Percentiles rank a stretch among this genome's conserved stretches.
phyloP scores from a whole-genome alignment of 2,888 invertebrate genomes.

The Schrankia costaestrigalis region DNA sequence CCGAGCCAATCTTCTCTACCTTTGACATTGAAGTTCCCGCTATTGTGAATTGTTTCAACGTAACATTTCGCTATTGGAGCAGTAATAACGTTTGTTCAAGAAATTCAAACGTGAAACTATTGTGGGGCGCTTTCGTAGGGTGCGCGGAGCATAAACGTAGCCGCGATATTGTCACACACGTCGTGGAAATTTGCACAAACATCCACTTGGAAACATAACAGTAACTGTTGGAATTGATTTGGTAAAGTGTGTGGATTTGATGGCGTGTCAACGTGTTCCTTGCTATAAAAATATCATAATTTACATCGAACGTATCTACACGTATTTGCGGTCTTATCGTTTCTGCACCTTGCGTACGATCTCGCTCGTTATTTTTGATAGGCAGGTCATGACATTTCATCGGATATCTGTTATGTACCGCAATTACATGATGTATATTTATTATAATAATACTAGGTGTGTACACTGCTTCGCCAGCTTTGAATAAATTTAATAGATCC shows the following conservation, averaged over 20 bases:
- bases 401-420: conserved; percentile 8
- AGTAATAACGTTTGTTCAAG: conserved; percentile 75
- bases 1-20: conserved; percentile 58
- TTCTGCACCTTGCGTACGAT: conserved; percentile 13
- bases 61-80: conserved; percentile 65
- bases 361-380: conserved; percentile 37
- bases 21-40: conserved; percentile 67
- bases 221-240: conserved; percentile 29
- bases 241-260: conserved; percentile 26
- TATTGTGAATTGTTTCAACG: conserved; percentile 72
- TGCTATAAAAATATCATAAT: conserved; percentile 29
- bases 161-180: conserved; percentile 42
- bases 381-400: conserved; percentile 14
- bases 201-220: conserved; percentile 40
- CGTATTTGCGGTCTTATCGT: conserved; percentile 22
- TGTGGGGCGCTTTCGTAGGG: conserved; percentile 45
- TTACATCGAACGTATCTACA: conserved; percentile 17
- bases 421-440: not conserved
- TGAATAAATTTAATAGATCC: too few relatives aligned
- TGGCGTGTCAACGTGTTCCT: conserved; percentile 22
- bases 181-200: conserved; percentile 39
- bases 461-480: too few relatives aligned
- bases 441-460: too few relatives aligned
- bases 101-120: conserved; percentile 74
- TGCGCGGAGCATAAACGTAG: conserved; percentile 44